Percentiles rank a stretch among this genome's conserved stretches.
These are phyloP conservation scores for Malacoraja senta DNA, from an alignment of 2,797 vertebrate species.

Conservation along the genomic window DNA sequence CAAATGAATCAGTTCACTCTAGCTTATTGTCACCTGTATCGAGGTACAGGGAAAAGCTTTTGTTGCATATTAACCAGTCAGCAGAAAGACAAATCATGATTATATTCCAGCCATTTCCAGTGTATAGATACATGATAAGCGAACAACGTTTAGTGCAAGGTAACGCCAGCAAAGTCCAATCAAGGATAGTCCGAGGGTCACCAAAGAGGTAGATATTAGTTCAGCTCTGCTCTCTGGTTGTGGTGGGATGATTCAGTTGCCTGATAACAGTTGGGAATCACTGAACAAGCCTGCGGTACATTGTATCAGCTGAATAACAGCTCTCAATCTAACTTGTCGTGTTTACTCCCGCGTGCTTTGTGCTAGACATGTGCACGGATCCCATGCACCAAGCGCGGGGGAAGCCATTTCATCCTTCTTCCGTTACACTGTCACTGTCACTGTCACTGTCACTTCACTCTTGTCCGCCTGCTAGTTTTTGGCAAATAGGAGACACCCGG, in stretches of 20 bases:
- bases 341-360: conserved; percentile 43
- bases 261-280: not conserved
- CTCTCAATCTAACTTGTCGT: conserved; percentile 43
- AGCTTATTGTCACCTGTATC: too few relatives aligned
- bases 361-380: conserved; percentile 48
- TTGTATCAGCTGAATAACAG: not conserved
- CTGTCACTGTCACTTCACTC: conserved; percentile 72
- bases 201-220: too few relatives aligned
- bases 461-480: conserved; percentile 67
- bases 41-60: too few relatives aligned
- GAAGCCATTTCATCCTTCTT: conserved; percentile 64
- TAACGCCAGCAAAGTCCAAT: too few relatives aligned
- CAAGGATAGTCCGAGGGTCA: too few relatives aligned
- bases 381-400: conserved; percentile 54
- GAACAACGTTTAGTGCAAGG: too few relatives aligned
- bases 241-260: too few relatives aligned
- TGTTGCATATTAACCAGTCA: too few relatives aligned
- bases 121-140: too few relatives aligned
- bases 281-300: not conserved
- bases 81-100: too few relatives aligned
- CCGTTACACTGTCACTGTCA: conserved; percentile 64
- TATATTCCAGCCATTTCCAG: too few relatives aligned
- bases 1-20: not conserved
- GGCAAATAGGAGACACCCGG: conserved; percentile 68
- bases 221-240: too few relatives aligned